These are phyloP conservation scores for Leuciscus waleckii DNA, from an alignment of 2,797 vertebrate species.

Conservation along the genomic window DNA sequence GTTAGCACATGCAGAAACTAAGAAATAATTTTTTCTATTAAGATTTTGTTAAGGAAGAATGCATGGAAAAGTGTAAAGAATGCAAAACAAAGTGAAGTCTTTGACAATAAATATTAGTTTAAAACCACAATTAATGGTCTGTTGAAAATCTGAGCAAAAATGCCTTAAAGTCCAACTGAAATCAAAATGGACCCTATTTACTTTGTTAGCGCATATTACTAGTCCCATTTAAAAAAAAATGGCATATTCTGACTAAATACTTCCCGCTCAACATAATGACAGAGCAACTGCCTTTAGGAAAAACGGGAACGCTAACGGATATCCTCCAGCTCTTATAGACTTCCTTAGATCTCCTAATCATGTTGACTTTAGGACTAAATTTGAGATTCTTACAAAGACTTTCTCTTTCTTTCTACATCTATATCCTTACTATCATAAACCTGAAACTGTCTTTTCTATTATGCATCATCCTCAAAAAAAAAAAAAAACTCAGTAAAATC, in stretches of 20 bases:
- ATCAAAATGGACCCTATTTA: too few species aligned
- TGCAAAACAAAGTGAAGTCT: too few species aligned
- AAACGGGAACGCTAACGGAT: background rate
- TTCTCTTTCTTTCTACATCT: background rate
- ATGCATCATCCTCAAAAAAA: background rate
- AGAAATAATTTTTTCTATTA: too few species aligned
- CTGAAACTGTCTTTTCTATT: background rate
- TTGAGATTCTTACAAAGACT: background rate
- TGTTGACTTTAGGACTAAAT: conserved; percentile 21
- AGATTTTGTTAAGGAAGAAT: too few species aligned
- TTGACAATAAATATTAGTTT: too few species aligned
- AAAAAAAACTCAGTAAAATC: conserved; percentile 18
- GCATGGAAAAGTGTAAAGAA: too few species aligned
- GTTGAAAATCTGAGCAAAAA: too few species aligned
- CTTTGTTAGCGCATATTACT: too few species aligned
- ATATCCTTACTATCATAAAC: background rate
- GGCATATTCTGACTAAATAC: background rate
- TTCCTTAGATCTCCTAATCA: background rate
- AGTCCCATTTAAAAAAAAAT: too few species aligned
- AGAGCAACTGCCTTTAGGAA: background rate
- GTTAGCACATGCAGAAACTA: too few species aligned
- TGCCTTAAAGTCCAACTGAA: too few species aligned
- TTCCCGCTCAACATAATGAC: background rate
- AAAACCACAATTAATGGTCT: too few species aligned
- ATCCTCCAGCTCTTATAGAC: background rate